Evolutionary conservation across 2,797 vertebrate genomes (phyloP), one percentile per base, ranked within the genome.

Genomic region (Squalus acanthias): DNA sequence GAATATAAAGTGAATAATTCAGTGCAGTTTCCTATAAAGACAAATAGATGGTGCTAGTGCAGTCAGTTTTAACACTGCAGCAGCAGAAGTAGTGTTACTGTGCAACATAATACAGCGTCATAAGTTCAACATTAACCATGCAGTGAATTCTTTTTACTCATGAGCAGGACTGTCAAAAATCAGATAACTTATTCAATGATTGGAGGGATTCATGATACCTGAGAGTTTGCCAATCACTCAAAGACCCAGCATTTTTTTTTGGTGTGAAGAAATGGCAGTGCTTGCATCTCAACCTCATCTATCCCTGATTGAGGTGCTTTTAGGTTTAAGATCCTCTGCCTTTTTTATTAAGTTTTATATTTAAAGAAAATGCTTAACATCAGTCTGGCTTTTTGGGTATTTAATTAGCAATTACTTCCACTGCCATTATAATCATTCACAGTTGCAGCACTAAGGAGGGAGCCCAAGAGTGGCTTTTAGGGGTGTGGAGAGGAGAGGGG

Each of bases 41-140:
- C 33, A 9, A 13, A 69, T 69, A 95, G 93, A 95, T 95, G 93
- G 93, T 95, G 93, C 67, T 46, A 46, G n/a, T 69, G 65, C 46
- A 53, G 65, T 46, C 65, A 94, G 22, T 70, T 65, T 39, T 17
- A 67, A 39, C 91, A n/a, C 10, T 39, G 57, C 8, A 13, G 26
- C 60, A 33, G 29, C 15, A 33, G 53, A 67, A 15, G 17, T 39
- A 39, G 13, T 9, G 26, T 33, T 50, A 2, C 33, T 92, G 89
- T 8, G 20, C 20, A 92, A n/a, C 29, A 17, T 17, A 63, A 15
- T 3, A 79, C 33, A 93, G 63, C 4, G 13, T 67, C 60, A 93
- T 67, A 2, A n/a, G 15, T 88, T 53, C 50, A 22, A 87, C 82
- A 87, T 87, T 50, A 50, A 22, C 39, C 5, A 2, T 39, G 46